These are phyloP conservation scores for Bryconaethiops microstoma DNA, from an alignment of 2,797 vertebrate species.

Conservation along the genomic window DNA sequence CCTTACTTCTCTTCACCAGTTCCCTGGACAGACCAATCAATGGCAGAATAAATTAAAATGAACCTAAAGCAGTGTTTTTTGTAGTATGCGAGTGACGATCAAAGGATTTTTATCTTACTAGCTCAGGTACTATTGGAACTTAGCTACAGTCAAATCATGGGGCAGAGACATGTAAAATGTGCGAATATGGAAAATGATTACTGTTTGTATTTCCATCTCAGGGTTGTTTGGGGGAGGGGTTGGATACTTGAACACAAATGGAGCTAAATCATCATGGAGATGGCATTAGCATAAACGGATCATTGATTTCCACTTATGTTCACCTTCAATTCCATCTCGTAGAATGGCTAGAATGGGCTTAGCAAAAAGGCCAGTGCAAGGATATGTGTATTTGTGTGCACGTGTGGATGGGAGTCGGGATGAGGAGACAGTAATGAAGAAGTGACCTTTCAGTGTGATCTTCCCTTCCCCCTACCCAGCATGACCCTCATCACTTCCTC, in stretches of 20 bases:
- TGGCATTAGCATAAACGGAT: constrained; percentile 54
- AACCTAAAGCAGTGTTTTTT: constrained; percentile 38
- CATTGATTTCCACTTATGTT: constrained; percentile 53
- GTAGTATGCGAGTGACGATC: constrained; percentile 35
- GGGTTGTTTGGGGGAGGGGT: neutral
- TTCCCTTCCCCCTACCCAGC: constrained; percentile 2
- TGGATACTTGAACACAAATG: constrained; percentile 19
- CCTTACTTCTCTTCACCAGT: neutral
- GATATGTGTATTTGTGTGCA: neutral
- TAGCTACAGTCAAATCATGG: constrained; percentile 46
- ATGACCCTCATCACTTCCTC: constrained; percentile 2
- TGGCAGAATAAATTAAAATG: constrained; percentile 47
- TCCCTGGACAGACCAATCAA: constrained; percentile 43
- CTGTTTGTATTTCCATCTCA: constrained; percentile 2
- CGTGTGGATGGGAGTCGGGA: too few relatives aligned
- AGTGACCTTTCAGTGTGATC: constrained; percentile 43
- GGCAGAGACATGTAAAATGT: constrained; percentile 36
- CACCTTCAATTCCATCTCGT: constrained; percentile 43
- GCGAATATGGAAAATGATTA: constrained; percentile 45
- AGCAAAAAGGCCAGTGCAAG: constrained; percentile 10
- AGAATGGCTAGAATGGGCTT: constrained; percentile 16
- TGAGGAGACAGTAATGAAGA: constrained; percentile 35
- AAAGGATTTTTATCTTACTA: constrained; percentile 28
- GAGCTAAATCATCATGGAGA: constrained; percentile 36
- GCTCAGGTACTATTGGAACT: constrained; percentile 45